Evolutionary conservation across 2,797 vertebrate species (phyloP), one percentile per base, ranked within the genome.

Genomic region (Leuciscus waleckii): DNA sequence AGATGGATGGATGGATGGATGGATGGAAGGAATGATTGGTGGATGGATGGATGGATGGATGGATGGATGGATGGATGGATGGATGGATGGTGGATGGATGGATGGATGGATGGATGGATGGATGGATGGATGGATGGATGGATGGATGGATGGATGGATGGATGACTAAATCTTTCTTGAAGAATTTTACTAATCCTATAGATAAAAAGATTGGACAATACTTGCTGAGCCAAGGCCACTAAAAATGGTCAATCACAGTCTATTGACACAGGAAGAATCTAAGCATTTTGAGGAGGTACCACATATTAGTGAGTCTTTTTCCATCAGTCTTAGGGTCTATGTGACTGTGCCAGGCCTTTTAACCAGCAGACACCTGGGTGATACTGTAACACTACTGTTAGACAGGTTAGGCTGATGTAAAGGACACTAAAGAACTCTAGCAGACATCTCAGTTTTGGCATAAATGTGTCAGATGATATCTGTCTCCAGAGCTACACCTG

Each of bases 371-470:
- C 87, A 85, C 54, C 32, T 82, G 46, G 82, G 85, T 82, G 87
- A 86, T 77, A 88, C 82, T 81, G 65, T 82, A 85, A 82, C 79
- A 70, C 89, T 83, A 51, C 41, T 41, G 63, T 65, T 88, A 86
- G 89, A 87, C 87, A 85, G 83, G 85, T 89, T 86, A 85, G 85
- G 41, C 65, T 49, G 81, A 81, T 77, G 43, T 84, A 63, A 77
- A 54, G 49, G 46, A 77, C 82, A 77, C 61, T 56, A 77, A 73
- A 88, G 70, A 67, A 67, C 65, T 86, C 63, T 82, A 80, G 71
- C n/a, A 80, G 67, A 39, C 41, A 43, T 86, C 41, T 89, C 29
- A 70, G 67, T 29, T 84, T 87, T 86, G 83, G 29, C 86, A 83
- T 56, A 49, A 43, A 67, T 54, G 68, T 88, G 86, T 85, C 86